Evolutionary conservation across 1,140 invertebrate species (phyloP).

Genomic region (Drosophila prosaltans): DNA sequence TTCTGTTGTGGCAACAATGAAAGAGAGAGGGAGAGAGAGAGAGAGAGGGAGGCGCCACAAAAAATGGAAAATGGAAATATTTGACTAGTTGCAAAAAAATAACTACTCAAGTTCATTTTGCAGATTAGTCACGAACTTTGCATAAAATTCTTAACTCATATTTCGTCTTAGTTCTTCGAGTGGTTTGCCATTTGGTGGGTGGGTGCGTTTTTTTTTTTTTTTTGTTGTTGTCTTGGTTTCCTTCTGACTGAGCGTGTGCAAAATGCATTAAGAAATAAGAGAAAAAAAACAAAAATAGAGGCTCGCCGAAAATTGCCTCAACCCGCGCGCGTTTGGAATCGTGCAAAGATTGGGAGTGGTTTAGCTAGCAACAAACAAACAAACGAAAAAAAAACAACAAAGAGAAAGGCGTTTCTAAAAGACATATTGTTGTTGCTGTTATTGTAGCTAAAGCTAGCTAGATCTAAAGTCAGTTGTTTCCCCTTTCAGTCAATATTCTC

Average conservation of each 20-base stretch:
- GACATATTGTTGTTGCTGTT: constrained; percentile 2
- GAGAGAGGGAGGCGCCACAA: constrained; percentile 4
- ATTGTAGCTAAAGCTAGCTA: neutral
- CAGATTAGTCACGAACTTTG: constrained; percentile 35
- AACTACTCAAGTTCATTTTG: constrained; percentile 20
- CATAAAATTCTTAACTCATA: constrained; percentile 29
- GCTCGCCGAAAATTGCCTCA: constrained; percentile 24
- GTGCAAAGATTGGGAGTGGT: constrained; percentile 28
- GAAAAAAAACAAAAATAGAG: neutral
- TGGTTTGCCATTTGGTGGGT: neutral
- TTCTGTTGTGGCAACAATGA: too few relatives aligned
- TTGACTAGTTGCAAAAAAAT: constrained; percentile 1
- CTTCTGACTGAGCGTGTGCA: constrained; percentile 20
- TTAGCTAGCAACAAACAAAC: neutral
- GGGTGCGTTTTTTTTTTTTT: neutral
- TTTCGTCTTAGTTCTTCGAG: constrained; percentile 10
- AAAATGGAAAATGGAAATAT: neutral
- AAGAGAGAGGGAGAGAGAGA: too few relatives aligned
- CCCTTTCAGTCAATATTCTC: neutral
- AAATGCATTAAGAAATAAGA: constrained; percentile 8
- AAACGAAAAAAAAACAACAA: constrained; percentile 1
- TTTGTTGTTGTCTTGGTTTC: neutral
- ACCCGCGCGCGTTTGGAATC: constrained; percentile 14
- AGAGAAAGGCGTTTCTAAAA: constrained; percentile 21
- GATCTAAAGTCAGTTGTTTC: neutral